phyloP scores from a whole-genome alignment of 2,797 vertebrate genomes.

The Sarcophilus harrisii region DNA sequence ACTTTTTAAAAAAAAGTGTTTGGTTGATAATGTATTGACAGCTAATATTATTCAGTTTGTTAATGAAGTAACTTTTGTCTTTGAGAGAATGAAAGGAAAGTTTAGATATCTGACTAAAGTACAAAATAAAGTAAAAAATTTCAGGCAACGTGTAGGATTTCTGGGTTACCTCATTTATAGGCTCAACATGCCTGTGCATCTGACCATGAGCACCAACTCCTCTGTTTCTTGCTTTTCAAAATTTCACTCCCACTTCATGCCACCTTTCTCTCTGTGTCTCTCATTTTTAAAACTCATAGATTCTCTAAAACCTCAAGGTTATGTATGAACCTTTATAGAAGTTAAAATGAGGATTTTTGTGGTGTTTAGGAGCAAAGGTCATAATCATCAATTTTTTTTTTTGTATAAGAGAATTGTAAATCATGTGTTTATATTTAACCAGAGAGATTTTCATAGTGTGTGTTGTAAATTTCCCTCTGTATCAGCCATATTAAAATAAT shows the following conservation, averaged over 20 bases:
- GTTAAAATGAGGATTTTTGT: conserved; percentile 48
- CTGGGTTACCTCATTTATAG: background rate
- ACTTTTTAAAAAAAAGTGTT: conserved; percentile 10
- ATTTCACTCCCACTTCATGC: background rate
- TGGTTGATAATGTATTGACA: background rate
- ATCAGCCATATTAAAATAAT: conserved; percentile 68
- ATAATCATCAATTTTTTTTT: conserved; percentile 46
- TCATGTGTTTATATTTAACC: conserved; percentile 76
- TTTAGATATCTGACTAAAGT: conserved; percentile 3
- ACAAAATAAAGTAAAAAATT: background rate
- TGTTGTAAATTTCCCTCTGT: conserved; percentile 69
- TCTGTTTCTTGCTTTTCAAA: conserved; percentile 13
- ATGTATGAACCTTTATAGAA: conserved; percentile 54
- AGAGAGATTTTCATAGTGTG: conserved; percentile 66
- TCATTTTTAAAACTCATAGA: background rate
- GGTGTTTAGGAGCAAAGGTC: conserved; percentile 43
- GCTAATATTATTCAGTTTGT: background rate
- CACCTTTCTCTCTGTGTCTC: background rate
- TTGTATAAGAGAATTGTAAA: background rate
- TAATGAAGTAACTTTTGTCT: conserved; percentile 10
- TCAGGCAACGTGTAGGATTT: background rate
- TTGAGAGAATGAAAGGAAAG: conserved; percentile 2
- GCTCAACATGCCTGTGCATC: background rate
- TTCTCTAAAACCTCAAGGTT: background rate
- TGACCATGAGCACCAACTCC: background rate